Base-by-base conservation (phyloP, 2,113 vertebrate genomes). In the Mastomys coucha region DNA sequence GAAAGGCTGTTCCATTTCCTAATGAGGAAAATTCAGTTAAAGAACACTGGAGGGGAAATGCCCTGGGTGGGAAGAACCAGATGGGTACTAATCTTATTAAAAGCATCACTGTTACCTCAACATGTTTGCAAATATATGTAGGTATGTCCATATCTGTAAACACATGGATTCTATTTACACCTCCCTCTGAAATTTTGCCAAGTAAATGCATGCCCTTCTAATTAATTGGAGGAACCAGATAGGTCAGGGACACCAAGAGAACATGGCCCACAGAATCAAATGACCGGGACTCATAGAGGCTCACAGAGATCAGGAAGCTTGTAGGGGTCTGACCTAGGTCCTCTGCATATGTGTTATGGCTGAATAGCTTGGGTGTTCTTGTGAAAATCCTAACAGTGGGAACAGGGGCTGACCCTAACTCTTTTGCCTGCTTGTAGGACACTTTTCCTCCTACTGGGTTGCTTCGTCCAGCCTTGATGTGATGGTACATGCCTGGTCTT, bases 81-180 rank as follows among this genome's bases (percentile, higher is more conserved):
- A 97, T 96, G 97, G 97, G 58, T 94, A 89, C 69, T 88, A 89
- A 87, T 95, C 87, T 98, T 97, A 96, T 96, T 97, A 93, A 98
- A 98, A 94, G 82, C 14, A 75, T 7, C 33, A 1, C 0, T 92
- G 76, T 97, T 96, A 90, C 89, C 89, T 91, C 78, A 97, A 96
- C 95, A 97, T 96, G 1, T 31, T 58, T 93, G 93, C 90, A 96
- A 97, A 94, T 94, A 80, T 70, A 5, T 24, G 0, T 49, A 20
- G 75, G 9, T 8, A 7, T 53, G 49, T 49, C 12, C 49, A 5
- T 75, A 0, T 56, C 28, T 63, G 5, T 75, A 31, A 70, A 7
- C 24, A 0, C 33, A 12, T 76, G 8, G 24, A n/a, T 28, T 67
- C 49, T 20, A 8, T 67, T 65, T 39, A 31, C 17, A 31, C 3